Conservation (phyloP, 2,888 invertebrate species). For the Sarcophaga rosellei region DNA sequence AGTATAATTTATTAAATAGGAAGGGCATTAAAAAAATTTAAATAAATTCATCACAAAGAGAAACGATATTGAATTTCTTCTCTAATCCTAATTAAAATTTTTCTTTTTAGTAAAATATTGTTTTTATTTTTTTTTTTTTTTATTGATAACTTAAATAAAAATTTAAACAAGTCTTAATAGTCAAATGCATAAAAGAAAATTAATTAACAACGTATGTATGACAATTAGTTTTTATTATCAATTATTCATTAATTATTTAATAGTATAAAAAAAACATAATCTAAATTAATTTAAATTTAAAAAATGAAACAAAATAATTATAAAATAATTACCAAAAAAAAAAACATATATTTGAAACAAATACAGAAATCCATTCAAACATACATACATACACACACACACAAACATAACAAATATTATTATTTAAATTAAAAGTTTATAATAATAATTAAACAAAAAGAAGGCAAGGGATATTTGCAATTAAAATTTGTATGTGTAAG, state of each 20-base stretch:
- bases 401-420: conserved; percentile 23
- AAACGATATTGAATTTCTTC: too few species aligned
- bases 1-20: too few species aligned
- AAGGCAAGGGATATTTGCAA: conserved; percentile 69
- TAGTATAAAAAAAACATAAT: conserved; percentile 36
- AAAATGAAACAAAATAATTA: neutral
- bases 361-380: conserved; percentile 23
- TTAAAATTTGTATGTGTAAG: conserved; percentile 67
- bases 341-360: too few species aligned
- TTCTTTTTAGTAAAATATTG: neutral
- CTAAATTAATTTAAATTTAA: conserved; percentile 12
- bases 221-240: conserved; percentile 43
- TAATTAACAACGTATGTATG: conserved; percentile 19
- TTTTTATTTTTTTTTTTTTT: neutral
- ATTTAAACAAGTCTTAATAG: conserved; percentile 42
- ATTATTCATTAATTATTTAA: conserved; percentile 38
- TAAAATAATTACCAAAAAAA: conserved; percentile 26
- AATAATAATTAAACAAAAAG: conserved; percentile 58
- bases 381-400: conserved; percentile 33
- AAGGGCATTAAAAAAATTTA: too few species aligned
- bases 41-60: too few species aligned
- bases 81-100: neutral
- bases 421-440: conserved; percentile 46
- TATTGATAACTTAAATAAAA: neutral
- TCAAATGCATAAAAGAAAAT: conserved; percentile 35